These are phyloP conservation scores for Amphilophus citrinellus DNA, from an alignment of 2,113 vertebrate species.

Conservation along the genomic window DNA sequence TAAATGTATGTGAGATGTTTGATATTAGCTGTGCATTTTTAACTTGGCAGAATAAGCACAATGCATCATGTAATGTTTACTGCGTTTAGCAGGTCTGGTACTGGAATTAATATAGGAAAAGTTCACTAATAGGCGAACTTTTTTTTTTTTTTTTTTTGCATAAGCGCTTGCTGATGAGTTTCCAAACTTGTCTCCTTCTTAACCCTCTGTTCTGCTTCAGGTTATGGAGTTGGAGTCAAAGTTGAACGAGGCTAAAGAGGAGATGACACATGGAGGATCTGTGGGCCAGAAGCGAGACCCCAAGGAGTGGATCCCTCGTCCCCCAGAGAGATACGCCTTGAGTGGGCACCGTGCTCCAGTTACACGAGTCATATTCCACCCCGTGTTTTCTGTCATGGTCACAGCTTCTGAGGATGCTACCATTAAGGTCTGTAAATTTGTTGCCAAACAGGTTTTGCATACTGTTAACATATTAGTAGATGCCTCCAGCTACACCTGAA, in stretches of 20 bases:
- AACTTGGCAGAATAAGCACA: neutral
- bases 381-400: conserved; percentile 99
- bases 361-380: conserved; percentile 98
- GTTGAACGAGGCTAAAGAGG: conserved; percentile 98
- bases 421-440: conserved; percentile 89
- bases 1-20: neutral
- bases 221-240: conserved; percentile 99
- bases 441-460: neutral
- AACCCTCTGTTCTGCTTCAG: conserved; percentile 67
- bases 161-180: neutral
- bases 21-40: neutral
- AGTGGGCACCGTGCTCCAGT: conserved; percentile 97
- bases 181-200: neutral
- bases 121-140: neutral
- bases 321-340: conserved; percentile 96
- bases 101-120: neutral
- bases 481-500: neutral
- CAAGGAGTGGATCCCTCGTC: conserved; percentile 99
- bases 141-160: neutral
- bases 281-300: conserved; percentile 97
- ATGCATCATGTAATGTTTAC: neutral
- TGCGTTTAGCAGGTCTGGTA: neutral
- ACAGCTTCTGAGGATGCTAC: conserved; percentile 99
- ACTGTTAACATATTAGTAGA: neutral
- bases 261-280: conserved; percentile 95